Conservation (phyloP, 2,113 vertebrate species). For the Paradisaea rubra region DNA sequence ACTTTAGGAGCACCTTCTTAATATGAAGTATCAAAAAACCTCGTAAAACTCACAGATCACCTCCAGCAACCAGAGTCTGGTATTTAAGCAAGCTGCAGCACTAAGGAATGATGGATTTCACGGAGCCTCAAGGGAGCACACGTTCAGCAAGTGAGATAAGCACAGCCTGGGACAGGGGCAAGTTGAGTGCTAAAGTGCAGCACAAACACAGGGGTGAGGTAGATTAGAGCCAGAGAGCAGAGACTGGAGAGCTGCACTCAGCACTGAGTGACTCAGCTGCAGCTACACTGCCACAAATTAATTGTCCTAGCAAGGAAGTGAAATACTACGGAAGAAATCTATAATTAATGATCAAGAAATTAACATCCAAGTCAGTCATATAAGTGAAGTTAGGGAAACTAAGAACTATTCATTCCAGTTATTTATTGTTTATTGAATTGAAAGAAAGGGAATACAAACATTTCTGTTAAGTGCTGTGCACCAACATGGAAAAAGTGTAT, state of each 20-base stretch:
- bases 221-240: not conserved
- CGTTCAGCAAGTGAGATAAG: not conserved
- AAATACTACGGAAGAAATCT: not conserved
- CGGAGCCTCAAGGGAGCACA: not conserved
- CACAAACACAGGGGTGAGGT: not conserved
- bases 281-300: not conserved
- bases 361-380: not conserved
- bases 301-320: not conserved
- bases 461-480: conserved; percentile 75
- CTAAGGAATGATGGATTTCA: not conserved
- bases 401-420: conserved; percentile 67
- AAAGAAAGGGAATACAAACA: conserved; percentile 81
- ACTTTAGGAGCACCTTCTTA: not conserved
- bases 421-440: conserved; percentile 81
- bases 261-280: not conserved
- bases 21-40: not conserved
- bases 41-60: not conserved
- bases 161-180: not conserved
- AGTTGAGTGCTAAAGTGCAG: rapidly evolving
- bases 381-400: conserved; percentile 58
- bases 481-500: conserved; percentile 72
- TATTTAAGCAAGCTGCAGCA: not conserved
- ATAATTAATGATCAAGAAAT: not conserved
- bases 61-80: rapidly evolving
- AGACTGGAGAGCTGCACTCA: not conserved